phyloP scores from a whole-genome alignment of 2,113 vertebrate species.

The Aegotheles bennettii region DNA sequence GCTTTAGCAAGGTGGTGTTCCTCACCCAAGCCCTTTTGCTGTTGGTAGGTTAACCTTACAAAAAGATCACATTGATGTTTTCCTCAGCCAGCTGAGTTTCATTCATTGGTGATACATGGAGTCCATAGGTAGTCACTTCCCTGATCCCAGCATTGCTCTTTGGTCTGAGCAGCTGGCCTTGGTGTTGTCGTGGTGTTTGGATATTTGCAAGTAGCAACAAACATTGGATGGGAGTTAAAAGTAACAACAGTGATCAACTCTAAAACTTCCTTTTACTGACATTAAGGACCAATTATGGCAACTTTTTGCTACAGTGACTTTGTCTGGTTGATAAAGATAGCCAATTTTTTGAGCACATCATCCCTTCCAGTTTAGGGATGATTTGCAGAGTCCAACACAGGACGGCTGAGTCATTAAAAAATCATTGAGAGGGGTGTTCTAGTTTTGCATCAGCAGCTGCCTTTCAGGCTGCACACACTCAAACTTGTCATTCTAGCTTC shows the following conservation, averaged over 20 bases:
- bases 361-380: background rate
- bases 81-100: background rate
- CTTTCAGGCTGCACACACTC: background rate
- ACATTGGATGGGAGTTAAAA: background rate
- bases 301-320: background rate
- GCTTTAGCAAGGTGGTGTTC: background rate
- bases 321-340: background rate
- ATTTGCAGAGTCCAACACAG: background rate
- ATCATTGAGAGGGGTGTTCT: background rate
- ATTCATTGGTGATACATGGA: background rate
- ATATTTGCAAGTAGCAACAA: background rate
- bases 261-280: background rate
- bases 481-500: background rate
- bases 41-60: background rate
- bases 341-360: background rate
- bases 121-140: background rate
- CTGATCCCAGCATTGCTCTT: background rate
- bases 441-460: background rate
- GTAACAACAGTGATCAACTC: background rate
- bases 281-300: background rate
- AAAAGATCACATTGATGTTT: background rate
- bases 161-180: background rate
- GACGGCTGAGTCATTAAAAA: background rate
- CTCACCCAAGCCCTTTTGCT: background rate
- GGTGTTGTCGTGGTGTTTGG: background rate